phyloP scores from a whole-genome alignment of 2,797 vertebrate species.

The Babyrousa celebensis region DNA sequence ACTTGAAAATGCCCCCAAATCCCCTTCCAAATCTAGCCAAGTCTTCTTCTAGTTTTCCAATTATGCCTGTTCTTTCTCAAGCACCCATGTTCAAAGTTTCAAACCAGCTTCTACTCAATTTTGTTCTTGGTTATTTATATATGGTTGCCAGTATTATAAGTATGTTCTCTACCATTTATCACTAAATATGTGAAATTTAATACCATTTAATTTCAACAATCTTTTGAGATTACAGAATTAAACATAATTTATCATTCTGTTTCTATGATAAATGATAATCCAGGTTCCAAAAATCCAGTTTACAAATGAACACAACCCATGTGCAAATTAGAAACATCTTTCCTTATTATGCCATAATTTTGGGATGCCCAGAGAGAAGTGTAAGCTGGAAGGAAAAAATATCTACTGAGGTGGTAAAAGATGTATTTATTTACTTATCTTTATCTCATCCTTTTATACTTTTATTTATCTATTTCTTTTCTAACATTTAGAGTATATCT shows the following conservation, averaged over 20 bases:
- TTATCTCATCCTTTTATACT: not conserved
- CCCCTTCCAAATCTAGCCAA: conserved; percentile 48
- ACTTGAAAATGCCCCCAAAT: conserved; percentile 44
- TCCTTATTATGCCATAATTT: not conserved
- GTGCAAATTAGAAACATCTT: not conserved
- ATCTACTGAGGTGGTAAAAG: not conserved
- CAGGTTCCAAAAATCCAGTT: not conserved
- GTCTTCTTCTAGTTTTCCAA: not conserved
- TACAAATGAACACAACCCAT: conserved; percentile 14
- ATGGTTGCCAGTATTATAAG: not conserved
- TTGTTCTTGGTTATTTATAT: conserved; percentile 44
- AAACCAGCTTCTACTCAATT: not conserved
- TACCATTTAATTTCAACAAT: conserved; percentile 37
- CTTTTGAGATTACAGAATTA: conserved; percentile 26
- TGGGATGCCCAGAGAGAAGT: not conserved
- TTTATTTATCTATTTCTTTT: not conserved
- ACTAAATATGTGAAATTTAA: conserved; percentile 54
- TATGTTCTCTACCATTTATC: not conserved
- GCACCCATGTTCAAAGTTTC: not conserved
- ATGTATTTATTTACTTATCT: not conserved
- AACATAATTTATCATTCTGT: conserved; percentile 55
- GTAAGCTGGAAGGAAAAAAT: not conserved
- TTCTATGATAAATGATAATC: conserved; percentile 60
- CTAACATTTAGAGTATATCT: not conserved
- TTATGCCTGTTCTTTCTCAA: conserved; percentile 40